These are phyloP conservation scores for Prosopocoilus inquinatus DNA, from an alignment of 2,888 invertebrate genomes.

Conservation along the genomic window DNA sequence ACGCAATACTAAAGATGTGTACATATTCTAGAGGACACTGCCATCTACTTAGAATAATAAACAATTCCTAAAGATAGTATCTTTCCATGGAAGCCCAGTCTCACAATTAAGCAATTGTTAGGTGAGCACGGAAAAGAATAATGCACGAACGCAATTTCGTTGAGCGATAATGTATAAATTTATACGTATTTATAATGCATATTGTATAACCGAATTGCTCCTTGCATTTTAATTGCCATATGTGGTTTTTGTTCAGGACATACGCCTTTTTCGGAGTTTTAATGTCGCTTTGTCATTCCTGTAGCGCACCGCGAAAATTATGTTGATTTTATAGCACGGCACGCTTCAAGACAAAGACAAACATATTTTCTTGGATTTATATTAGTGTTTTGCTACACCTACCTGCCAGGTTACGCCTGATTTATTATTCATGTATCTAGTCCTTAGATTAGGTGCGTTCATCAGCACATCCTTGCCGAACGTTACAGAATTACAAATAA, in stretches of 20 bases:
- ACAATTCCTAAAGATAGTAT: constrained; percentile 44
- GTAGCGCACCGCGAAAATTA: too few species aligned
- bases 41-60: constrained; percentile 43
- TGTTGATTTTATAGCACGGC: too few species aligned
- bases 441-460: too few species aligned
- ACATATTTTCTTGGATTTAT: too few species aligned
- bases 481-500: too few species aligned
- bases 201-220: constrained; percentile 10
- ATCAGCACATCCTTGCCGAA: too few species aligned
- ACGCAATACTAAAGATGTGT: constrained; percentile 40
- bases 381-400: too few species aligned
- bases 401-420: too few species aligned
- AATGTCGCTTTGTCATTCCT: not conserved
- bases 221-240: constrained; percentile 15
- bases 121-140: constrained; percentile 1
- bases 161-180: constrained; percentile 22
- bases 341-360: too few species aligned
- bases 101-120: constrained; percentile 24
- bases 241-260: not conserved
- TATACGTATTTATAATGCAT: constrained; percentile 18
- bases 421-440: too few species aligned
- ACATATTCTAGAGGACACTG: constrained; percentile 38
- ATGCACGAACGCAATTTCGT: constrained; percentile 5
- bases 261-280: not conserved
- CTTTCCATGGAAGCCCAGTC: constrained; percentile 43